A percentile compares a stretch with the other conserved stretches of the same genome.
These are phyloP conservation scores for Nomada fabriciana DNA, from an alignment of 2,888 invertebrate species.

Conservation along the genomic window DNA sequence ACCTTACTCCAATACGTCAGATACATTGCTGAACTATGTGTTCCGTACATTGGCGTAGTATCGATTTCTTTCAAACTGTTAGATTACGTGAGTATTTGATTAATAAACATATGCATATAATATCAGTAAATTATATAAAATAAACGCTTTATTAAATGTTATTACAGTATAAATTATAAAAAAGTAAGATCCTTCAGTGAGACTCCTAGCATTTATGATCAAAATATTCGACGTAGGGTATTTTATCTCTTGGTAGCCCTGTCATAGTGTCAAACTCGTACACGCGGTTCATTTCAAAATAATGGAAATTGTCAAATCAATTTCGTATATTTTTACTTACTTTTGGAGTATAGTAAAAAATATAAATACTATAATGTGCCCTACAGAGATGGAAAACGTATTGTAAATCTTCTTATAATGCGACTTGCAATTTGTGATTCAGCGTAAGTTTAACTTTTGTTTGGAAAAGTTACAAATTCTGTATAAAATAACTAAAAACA, in stretches of 20 bases:
- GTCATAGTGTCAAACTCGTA: background rate
- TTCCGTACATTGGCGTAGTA: slow-evolving; percentile 26
- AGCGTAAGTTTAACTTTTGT: background rate
- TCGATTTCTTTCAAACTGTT: background rate
- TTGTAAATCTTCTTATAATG: too few species aligned
- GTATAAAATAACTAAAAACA: slow-evolving; percentile 1
- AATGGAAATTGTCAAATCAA: background rate
- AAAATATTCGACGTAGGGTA: slow-evolving; percentile 35
- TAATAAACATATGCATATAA: too few species aligned
- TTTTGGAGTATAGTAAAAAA: background rate
- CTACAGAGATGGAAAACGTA: background rate
- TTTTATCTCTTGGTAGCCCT: slow-evolving; percentile 2
- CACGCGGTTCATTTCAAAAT: slow-evolving; percentile 14
- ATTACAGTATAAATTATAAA: background rate
- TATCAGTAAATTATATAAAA: background rate
- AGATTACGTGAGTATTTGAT: background rate
- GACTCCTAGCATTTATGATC: background rate
- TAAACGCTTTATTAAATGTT: background rate
- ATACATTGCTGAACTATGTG: background rate
- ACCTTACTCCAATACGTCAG: slow-evolving; percentile 35
- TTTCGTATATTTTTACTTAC: background rate
- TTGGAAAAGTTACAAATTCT: background rate
- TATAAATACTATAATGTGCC: background rate
- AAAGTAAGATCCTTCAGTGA: background rate
- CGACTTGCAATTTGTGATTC: too few species aligned